These are phyloP conservation scores for Choloepus didactylus DNA, from an alignment of 2,797 vertebrate species.

Conservation along the genomic window DNA sequence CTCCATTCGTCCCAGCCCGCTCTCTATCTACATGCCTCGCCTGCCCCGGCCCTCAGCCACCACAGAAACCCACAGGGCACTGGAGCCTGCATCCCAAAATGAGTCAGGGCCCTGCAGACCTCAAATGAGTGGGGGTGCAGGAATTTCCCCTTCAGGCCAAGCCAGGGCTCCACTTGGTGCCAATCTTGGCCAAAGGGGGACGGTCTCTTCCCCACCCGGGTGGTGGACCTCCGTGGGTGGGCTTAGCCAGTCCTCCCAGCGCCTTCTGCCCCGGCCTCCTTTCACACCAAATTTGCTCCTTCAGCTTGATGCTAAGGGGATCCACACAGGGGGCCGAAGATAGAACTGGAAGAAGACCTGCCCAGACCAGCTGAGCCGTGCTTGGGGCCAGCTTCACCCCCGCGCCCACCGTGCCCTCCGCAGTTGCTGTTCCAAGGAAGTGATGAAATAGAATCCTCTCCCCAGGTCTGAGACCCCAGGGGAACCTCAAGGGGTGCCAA, in stretches of 20 bases:
- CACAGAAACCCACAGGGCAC: constrained; percentile 81
- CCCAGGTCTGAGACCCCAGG: neutral
- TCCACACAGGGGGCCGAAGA: neutral
- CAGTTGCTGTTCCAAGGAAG: constrained; percentile 8
- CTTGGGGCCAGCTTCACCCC: neutral
- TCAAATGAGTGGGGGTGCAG: constrained; percentile 53
- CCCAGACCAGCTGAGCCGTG: neutral
- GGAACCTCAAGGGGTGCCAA: neutral
- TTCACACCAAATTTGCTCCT: neutral
- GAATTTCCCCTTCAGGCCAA: constrained; percentile 75
- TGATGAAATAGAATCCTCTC: neutral
- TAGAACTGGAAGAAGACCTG: neutral
- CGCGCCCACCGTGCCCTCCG: neutral
- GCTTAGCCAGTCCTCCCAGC: neutral
- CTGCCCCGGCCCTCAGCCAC: constrained; percentile 33
- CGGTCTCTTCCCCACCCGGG: neutral
- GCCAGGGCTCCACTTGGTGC: neutral
- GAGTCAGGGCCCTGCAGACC: constrained; percentile 74
- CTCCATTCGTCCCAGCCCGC: neutral
- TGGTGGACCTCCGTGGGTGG: neutral
- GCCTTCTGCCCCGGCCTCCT: neutral
- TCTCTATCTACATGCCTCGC: neutral
- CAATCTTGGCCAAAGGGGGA: neutral
- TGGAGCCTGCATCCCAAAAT: constrained; percentile 79
- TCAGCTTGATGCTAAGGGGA: neutral